These are phyloP conservation scores for Lordiphosa collinella DNA, from an alignment of 1,140 invertebrate species.

Conservation along the genomic window DNA sequence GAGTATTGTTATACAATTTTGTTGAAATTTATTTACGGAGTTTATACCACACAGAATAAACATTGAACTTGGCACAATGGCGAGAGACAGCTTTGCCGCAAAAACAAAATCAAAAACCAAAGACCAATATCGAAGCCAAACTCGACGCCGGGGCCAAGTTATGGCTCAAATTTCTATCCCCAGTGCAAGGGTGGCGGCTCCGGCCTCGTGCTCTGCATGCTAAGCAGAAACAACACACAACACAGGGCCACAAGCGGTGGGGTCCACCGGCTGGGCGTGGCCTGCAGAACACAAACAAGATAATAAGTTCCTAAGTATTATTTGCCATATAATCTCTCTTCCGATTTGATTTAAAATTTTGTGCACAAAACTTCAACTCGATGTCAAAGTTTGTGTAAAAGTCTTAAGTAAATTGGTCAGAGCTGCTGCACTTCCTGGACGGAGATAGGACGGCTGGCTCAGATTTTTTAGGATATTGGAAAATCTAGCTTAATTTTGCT, in stretches of 20 bases:
- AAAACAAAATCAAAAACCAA: constrained; percentile 51
- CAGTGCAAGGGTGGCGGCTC: constrained; percentile 36
- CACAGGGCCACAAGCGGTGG: constrained; percentile 14
- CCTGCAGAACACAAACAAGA: constrained; percentile 65
- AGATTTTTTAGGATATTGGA: too few relatives aligned
- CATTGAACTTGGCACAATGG: constrained; percentile 66
- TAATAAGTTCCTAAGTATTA: constrained; percentile 78
- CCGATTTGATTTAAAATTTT: constrained; percentile 68
- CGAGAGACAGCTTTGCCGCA: constrained; percentile 3
- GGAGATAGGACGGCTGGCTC: constrained; percentile 9
- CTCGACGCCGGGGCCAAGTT: constrained; percentile 52
- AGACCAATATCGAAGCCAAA: constrained; percentile 62
- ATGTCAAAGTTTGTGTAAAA: constrained; percentile 53
- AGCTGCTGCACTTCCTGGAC: constrained; percentile 23
- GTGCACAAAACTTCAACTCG: constrained; percentile 38
- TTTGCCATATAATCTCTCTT: constrained; percentile 68
- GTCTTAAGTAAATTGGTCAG: constrained; percentile 55
- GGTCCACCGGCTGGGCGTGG: constrained; percentile 21
- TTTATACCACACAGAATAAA: constrained; percentile 73
- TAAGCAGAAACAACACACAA: constrained; percentile 33
- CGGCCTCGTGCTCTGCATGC: constrained; percentile 64
- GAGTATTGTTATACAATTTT: constrained; percentile 75
- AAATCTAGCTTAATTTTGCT: constrained; percentile 35
- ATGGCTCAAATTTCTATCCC: constrained; percentile 72
- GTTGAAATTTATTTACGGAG: constrained; percentile 77